Conservation (phyloP, 2,888 invertebrate genomes). For the Dexiosoma caninum region DNA sequence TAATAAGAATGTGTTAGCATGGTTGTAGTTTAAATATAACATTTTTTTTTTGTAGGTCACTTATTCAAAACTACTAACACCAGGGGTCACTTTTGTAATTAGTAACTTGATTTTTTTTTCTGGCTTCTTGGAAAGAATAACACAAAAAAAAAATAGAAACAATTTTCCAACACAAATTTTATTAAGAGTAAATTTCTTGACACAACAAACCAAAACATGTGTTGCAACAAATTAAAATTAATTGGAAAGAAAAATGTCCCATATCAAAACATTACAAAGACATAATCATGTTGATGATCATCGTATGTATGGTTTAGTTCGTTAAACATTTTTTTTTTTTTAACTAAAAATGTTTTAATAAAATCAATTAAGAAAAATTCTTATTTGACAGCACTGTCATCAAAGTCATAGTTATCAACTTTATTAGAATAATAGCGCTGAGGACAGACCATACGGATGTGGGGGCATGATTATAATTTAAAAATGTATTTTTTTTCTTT, state of each 20-base stretch:
- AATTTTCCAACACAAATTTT: not conserved
- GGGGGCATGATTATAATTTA: too few species aligned
- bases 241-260: slow-evolving; percentile 46
- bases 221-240: slow-evolving; percentile 60
- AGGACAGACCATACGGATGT: too few species aligned
- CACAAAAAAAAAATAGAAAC: not conserved
- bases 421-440: not conserved
- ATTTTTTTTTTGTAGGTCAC: not conserved
- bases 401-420: not conserved
- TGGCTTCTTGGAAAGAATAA: not conserved
- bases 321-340: not conserved
- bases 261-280: not conserved
- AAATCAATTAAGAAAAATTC: not conserved
- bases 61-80: not conserved
- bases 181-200: slow-evolving; percentile 6
- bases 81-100: slow-evolving; percentile 22
- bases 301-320: not conserved
- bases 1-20: slow-evolving; percentile 3
- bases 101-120: not conserved
- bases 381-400: slow-evolving; percentile 13
- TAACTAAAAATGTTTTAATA: not conserved
- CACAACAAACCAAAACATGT: slow-evolving; percentile 40
- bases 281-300: too few species aligned
- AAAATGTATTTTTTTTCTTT: too few species aligned
- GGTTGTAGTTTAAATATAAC: not conserved